These are phyloP conservation scores for Zaprionus davidi DNA, from an alignment of 1,140 invertebrate genomes.

Conservation along the genomic window DNA sequence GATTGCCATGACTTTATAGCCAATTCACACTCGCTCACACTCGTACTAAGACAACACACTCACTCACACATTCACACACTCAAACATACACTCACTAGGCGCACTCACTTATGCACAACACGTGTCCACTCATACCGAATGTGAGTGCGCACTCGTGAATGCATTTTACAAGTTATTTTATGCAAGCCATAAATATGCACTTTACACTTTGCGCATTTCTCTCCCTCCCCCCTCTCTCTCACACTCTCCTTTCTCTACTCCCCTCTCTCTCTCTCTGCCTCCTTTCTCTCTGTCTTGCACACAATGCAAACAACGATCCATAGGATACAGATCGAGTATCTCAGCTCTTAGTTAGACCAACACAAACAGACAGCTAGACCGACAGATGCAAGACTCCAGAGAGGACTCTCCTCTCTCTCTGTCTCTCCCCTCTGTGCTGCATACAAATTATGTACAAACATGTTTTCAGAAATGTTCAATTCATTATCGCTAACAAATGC, in stretches of 20 bases:
- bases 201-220: slow-evolving; percentile 80
- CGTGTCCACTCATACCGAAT: slow-evolving; percentile 71
- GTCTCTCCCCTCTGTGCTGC: slow-evolving; percentile 57
- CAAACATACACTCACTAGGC: background rate
- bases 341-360: slow-evolving; percentile 77
- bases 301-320: slow-evolving; percentile 60
- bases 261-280: background rate
- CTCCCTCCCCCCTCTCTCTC: slow-evolving; percentile 13
- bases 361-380: slow-evolving; percentile 49
- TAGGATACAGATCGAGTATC: slow-evolving; percentile 63
- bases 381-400: slow-evolving; percentile 9
- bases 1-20: slow-evolving; percentile 62
- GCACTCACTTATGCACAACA: slow-evolving; percentile 57
- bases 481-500: slow-evolving; percentile 84
- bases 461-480: slow-evolving; percentile 84
- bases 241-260: background rate
- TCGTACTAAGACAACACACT: background rate
- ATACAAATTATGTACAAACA: slow-evolving; percentile 83
- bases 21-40: slow-evolving; percentile 44
- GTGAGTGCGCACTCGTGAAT: slow-evolving; percentile 58
- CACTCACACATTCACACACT: slow-evolving; percentile 7
- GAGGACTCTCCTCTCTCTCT: slow-evolving; percentile 18
- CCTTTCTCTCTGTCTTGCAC: slow-evolving; percentile 14
- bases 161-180: slow-evolving; percentile 82
- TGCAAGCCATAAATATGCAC: slow-evolving; percentile 83